Evolutionary conservation across 2,113 vertebrate genomes (phyloP).

Genomic region (Oceanites oceanicus): DNA sequence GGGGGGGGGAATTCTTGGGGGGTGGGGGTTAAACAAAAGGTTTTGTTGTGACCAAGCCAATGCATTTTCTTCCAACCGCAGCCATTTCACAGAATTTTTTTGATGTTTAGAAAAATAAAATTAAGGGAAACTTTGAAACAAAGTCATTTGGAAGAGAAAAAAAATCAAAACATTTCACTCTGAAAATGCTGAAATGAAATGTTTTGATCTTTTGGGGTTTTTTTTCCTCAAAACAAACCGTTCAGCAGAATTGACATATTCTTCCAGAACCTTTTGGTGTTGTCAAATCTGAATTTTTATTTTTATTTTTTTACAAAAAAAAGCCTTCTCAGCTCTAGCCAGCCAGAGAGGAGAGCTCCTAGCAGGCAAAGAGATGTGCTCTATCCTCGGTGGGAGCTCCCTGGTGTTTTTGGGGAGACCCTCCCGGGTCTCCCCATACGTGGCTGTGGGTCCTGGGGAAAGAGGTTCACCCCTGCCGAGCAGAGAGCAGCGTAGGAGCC

Average conservation of each 20-base stretch:
- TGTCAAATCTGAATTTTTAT: not conserved
- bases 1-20: not conserved
- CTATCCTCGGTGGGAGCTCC: not conserved
- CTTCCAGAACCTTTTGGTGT: conserved; percentile 26
- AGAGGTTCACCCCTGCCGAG: not conserved
- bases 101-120: conserved; percentile 31
- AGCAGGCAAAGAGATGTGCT: not conserved
- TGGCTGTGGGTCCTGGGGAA: not conserved
- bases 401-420: not conserved
- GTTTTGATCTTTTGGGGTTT: not conserved
- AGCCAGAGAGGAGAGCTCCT: not conserved
- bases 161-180: conserved; percentile 59
- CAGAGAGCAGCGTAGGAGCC: accelerated
- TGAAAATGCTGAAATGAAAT: conserved; percentile 14
- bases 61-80: not conserved
- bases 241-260: not conserved
- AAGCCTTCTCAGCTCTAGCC: not conserved
- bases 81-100: not conserved
- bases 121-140: conserved; percentile 55
- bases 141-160: conserved; percentile 39
- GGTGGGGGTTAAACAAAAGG: not conserved
- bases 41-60: conserved; percentile 15
- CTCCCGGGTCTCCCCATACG: accelerated
- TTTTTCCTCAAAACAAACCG: not conserved
- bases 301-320: not conserved